A percentile compares a stretch with the other conserved stretches of the same genome.
These are phyloP conservation scores for Oegoconia quadripuncta DNA, from an alignment of 2,888 invertebrate genomes.

Conservation along the genomic window DNA sequence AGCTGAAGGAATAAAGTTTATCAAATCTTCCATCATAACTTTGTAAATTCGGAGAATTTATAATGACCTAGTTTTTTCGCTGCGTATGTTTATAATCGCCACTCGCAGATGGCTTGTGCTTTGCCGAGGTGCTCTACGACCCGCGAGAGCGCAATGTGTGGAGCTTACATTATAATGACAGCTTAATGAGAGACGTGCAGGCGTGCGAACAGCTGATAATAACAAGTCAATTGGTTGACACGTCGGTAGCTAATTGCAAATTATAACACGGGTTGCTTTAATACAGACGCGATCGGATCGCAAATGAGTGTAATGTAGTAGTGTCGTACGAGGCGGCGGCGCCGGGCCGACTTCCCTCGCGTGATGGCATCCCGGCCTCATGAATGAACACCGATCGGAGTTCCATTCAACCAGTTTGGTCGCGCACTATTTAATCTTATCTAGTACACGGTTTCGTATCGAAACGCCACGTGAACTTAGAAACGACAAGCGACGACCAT, in stretches of 20 bases:
- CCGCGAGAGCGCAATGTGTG: conserved; percentile 8
- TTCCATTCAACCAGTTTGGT: conserved; percentile 74
- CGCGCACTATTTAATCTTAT: conserved; percentile 75
- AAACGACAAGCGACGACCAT: conserved; percentile 31
- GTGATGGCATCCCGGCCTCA: conserved; percentile 69
- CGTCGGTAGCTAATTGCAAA: conserved; percentile 37
- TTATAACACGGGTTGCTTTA: conserved; percentile 31
- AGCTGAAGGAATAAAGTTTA: conserved; percentile 65
- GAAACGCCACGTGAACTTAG: conserved; percentile 44
- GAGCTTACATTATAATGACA: conserved; percentile 11
- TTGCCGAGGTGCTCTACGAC: no score
- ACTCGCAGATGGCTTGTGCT: conserved; percentile 3
- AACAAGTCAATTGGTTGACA: conserved; percentile 26
- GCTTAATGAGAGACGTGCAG: conserved; percentile 24
- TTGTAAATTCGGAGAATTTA: conserved; percentile 42
- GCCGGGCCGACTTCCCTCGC: conserved; percentile 34
- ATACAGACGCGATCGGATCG: conserved; percentile 37
- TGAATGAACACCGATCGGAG: conserved; percentile 62
- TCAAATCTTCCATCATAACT: conserved; percentile 58
- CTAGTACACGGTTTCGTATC: conserved; percentile 57
- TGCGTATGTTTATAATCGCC: conserved; percentile 18
- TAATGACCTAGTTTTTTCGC: conserved; percentile 36
- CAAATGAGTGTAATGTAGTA: conserved; percentile 30
- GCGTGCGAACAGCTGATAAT: conserved; percentile 39
- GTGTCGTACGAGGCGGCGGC: conserved; percentile 22